Evolutionary conservation across 1,140 invertebrate genomes (phyloP), one percentile per base, ranked within the genome.

Genomic region (Atta texana): DNA sequence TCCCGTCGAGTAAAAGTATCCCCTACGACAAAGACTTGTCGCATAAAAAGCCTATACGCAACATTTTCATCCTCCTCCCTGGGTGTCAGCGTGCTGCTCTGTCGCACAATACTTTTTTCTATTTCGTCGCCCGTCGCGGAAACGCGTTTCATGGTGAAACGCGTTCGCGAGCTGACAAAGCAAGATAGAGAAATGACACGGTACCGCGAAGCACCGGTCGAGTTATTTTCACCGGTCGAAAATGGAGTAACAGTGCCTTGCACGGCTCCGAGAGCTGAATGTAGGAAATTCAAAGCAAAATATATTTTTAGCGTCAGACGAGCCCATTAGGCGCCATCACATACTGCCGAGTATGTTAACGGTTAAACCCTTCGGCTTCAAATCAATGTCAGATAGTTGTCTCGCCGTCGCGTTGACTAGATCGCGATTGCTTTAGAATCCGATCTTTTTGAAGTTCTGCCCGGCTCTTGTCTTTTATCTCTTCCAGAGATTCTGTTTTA

Each of bases 181-280:
- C 75, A 63, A 49, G 53, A 76, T 75, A 76, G 86, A 89, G 89
- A 76, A 85, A 81, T 78, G 89, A 84, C 84, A 86, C 63, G 51
- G 80, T 76, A 59, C 80, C 75, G 80, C 82, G 89, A 71, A 55
- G 87, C 82, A 90, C 76, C 89, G 89, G 86, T 90, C 89, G 89
- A 91, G 89, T 91, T 91, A 91, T 91, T 91, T 91, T 89, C 90
- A 91, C 86, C 85, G 88, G 90, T 91, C 86, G 90, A 91, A 91
- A 91, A 88, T 91, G 84, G 86, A 90, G 86, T 91, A 91, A 88
- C 88, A 34, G 63, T 44, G 31, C 51, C 57, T 24, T 59, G 12
- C 59, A n/a, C 39, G 24, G 72, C 51, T 34, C 31, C 31, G 74
- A 39, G 53, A 71, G 51, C 74, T 80, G 71, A 76, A 88, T 57